phyloP scores from a whole-genome alignment of 2,888 invertebrate genomes.

The Cotesia congregata region DNA sequence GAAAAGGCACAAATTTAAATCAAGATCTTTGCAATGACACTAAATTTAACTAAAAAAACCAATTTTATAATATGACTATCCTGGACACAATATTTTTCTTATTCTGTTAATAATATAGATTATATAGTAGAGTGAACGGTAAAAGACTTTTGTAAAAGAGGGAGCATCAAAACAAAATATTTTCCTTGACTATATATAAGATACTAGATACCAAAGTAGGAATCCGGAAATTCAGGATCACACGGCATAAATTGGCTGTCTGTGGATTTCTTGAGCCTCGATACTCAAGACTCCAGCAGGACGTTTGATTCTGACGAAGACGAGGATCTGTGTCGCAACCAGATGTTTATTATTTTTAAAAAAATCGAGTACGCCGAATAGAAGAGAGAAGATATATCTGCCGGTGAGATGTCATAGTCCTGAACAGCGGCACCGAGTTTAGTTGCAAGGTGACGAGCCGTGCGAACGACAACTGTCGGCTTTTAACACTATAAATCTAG shows the following conservation, averaged over 20 bases:
- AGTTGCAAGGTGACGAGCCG: neutral
- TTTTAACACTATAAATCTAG: neutral
- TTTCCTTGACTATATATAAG: neutral
- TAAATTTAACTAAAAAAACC: no score
- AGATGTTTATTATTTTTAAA: slow-evolving; percentile 30
- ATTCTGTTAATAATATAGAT: no score
- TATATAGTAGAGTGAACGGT: neutral
- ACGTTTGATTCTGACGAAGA: neutral
- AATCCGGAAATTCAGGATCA: slow-evolving; percentile 14
- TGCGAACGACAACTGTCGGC: neutral
- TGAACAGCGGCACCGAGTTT: neutral
- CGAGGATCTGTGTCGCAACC: slow-evolving; percentile 10
- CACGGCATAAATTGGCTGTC: slow-evolving; percentile 25
- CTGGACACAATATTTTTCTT: no score
- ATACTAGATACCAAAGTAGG: neutral
- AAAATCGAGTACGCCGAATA: neutral
- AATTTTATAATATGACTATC: no score
- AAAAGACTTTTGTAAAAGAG: neutral
- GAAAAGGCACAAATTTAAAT: no score
- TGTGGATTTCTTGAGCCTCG: neutral
- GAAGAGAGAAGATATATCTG: neutral
- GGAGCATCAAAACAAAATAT: slow-evolving; percentile 1
- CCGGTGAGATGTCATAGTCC: neutral
- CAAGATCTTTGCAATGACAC: no score
- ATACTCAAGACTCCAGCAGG: neutral